Percentiles rank a stretch among this genome's conserved stretches.
Conservation (phyloP, 2,797 vertebrate species). For the Alosa sapidissima region DNA sequence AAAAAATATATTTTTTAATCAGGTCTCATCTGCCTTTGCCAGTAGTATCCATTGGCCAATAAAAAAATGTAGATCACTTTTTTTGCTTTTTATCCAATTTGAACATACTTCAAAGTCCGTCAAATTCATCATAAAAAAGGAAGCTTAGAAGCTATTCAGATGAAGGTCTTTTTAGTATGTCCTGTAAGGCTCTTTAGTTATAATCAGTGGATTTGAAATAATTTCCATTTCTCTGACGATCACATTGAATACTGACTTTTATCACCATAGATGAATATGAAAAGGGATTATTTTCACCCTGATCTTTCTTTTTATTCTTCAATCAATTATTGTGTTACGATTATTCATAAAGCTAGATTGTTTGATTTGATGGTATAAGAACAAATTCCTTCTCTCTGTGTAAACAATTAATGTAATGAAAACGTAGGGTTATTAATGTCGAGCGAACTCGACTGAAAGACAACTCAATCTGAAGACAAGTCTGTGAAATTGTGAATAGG, state of each 20-base stretch:
- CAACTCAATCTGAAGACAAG: too few relatives aligned
- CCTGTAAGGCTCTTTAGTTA: not conserved
- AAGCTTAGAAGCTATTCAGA: not conserved
- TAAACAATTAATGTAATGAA: too few relatives aligned
- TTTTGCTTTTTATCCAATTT: not conserved
- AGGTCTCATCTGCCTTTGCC: not conserved
- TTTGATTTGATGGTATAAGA: too few relatives aligned
- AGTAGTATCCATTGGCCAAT: not conserved
- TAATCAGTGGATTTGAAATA: not conserved
- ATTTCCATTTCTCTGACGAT: too few relatives aligned
- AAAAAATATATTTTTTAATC: conserved; percentile 1
- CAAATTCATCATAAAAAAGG: not conserved
- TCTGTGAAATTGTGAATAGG: too few relatives aligned
- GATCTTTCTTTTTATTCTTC: not conserved
- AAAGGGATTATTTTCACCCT: not conserved
- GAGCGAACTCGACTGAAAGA: too few relatives aligned
- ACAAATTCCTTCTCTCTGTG: too few relatives aligned
- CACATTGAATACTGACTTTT: too few relatives aligned
- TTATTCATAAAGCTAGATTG: too few relatives aligned
- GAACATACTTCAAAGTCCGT: not conserved
- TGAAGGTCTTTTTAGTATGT: not conserved
- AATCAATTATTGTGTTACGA: not conserved
- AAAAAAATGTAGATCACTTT: not conserved
- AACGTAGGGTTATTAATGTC: too few relatives aligned
- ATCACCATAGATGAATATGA: too few relatives aligned